A percentile compares a stretch with the other conserved stretches of the same genome.
Conservation (phyloP, 2,113 vertebrate genomes). For the Galeopterus variegatus region DNA sequence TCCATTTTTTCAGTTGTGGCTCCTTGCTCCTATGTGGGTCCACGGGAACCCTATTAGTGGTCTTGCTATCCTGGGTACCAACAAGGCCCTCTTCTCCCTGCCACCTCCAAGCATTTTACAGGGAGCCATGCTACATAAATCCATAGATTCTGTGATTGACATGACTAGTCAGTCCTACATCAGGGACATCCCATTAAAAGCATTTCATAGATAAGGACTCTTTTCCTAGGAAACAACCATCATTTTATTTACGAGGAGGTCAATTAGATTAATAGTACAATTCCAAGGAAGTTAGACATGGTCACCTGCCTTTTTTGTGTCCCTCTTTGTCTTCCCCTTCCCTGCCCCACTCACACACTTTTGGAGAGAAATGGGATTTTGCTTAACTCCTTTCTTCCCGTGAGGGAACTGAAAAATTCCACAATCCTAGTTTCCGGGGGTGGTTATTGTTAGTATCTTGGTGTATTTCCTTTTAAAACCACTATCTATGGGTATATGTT, state of each 20-base stretch:
- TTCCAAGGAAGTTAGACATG: neutral
- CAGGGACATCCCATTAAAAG: neutral
- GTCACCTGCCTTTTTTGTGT: neutral
- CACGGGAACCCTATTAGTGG: no score
- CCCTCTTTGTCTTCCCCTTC: neutral
- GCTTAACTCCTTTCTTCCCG: neutral
- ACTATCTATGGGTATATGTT: slow-evolving; percentile 11
- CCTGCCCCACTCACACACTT: neutral
- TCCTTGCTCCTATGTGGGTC: no score
- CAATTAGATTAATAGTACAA: neutral
- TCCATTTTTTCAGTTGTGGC: no score
- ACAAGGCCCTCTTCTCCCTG: no score
- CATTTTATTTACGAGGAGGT: neutral
- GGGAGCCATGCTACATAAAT: no score
- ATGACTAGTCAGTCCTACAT: neutral
- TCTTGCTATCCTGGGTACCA: no score
- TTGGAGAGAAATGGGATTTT: neutral
- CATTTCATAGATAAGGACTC: neutral
- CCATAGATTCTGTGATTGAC: no score
- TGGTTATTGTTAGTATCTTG: slow-evolving; percentile 42
- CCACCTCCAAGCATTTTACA: neutral
- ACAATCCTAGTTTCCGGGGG: neutral
- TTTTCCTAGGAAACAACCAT: neutral
- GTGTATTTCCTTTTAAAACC: slow-evolving; percentile 55
- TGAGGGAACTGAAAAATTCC: slow-evolving; percentile 33